Base-by-base conservation (phyloP, 2,113 vertebrate species). In the Oreotrochilus melanogaster region DNA sequence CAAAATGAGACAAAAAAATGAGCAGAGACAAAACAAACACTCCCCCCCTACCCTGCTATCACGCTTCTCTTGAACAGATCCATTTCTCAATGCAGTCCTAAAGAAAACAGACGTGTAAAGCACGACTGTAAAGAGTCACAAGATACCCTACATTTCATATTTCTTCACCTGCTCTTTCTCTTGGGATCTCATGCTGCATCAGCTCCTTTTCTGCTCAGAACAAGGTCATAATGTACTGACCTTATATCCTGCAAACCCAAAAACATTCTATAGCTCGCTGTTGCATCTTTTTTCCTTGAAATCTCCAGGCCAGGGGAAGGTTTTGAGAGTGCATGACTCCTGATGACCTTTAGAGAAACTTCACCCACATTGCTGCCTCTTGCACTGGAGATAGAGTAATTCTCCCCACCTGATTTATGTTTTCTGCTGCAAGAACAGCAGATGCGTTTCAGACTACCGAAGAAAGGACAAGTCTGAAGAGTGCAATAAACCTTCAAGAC, bases 401-500 rank as follows among this genome's bases (percentile, higher is more conserved):
- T 86, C 69, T 24, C 51, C 25, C 35, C 5, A 25, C 37, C 33
- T 35, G 74, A 89, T 69, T 85, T 89, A 82, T 50, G 83, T 69
- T 95, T 83, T 86, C 51, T 6, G 1, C 66, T 91, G 67, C 72
- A 93, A 85, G 88, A 70, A 79, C 47, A 82, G 89, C 81, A 92
- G 89, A 94, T 66, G 70, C 73, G 78, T 65, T 73, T 56, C 69
- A 84, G 73, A 31, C 58, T 76, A n/a, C 37, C 53, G 82, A 80
- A 84, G 66, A 89, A 88, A 92, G 70, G 48, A 86, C 76, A 75
- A 79, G 76, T 51, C 91, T 86, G 91, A 78, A 72, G 62, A 94
- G 74, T 31, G 6, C 83, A 81, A 65, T 78, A 89, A 87, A 72
- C 27, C 87, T 95, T 30, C 37, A 43, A n/a, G 80, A 24, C 5